These are phyloP conservation scores for Alectura lathami DNA, from an alignment of 2,113 vertebrate species.

Conservation along the genomic window DNA sequence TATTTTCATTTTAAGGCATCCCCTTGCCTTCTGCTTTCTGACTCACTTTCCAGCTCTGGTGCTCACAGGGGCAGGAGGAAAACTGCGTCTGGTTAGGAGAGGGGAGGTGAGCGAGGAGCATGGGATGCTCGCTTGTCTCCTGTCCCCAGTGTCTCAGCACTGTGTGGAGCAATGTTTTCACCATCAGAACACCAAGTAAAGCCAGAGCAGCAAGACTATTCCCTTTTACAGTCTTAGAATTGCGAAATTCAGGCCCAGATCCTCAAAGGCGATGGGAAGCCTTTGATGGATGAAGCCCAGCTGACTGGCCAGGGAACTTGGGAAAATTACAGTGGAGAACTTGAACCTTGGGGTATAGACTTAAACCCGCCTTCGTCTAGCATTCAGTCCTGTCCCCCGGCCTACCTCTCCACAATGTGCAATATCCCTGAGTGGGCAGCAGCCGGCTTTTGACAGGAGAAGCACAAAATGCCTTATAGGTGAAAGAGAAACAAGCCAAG, in stretches of 20 bases:
- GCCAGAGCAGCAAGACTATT: background rate
- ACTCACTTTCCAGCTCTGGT: background rate
- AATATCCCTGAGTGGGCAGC: background rate
- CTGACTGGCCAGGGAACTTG: background rate
- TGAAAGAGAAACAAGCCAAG: background rate
- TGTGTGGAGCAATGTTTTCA: background rate
- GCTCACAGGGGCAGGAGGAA: background rate
- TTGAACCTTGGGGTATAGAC: background rate
- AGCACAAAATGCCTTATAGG: background rate
- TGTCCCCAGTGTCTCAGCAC: background rate
- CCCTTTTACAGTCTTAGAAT: background rate
- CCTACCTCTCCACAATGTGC: background rate
- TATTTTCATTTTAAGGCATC: background rate
- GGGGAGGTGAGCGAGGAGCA: background rate
- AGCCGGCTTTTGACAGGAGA: background rate
- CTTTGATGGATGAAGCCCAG: background rate
- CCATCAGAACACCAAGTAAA: background rate
- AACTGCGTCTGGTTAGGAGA: background rate
- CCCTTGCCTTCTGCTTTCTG: constrained; percentile 10
- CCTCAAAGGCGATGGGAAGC: background rate
- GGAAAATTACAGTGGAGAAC: background rate
- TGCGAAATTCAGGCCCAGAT: background rate
- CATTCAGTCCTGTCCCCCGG: background rate
- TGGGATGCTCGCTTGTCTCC: background rate
- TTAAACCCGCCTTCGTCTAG: too few relatives aligned